Conservation (phyloP, 2,113 vertebrate species). For the Oenanthe oenanthe region DNA sequence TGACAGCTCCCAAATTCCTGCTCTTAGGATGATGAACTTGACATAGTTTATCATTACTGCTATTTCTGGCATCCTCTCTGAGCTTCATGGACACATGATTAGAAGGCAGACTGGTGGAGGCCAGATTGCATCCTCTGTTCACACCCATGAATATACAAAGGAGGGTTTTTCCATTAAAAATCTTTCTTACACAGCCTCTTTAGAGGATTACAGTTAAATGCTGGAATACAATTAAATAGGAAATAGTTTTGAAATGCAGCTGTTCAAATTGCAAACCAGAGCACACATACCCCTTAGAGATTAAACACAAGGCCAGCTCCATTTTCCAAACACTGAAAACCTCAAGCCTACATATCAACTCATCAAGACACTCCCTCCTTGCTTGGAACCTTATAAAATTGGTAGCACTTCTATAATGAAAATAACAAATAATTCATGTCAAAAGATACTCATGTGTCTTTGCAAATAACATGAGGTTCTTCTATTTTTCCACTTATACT, state of each 20-base stretch:
- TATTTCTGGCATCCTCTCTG: neutral
- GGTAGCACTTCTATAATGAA: neutral
- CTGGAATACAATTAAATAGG: neutral
- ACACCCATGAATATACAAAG: neutral
- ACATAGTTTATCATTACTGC: neutral
- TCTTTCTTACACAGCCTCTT: neutral
- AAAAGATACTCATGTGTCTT: neutral
- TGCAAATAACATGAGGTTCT: neutral
- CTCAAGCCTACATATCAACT: neutral
- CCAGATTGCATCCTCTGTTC: neutral
- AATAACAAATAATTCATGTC: neutral
- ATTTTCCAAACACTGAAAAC: neutral
- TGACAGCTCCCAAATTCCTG: neutral
- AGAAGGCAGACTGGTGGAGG: neutral
- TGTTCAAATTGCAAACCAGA: neutral
- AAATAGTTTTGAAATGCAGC: neutral
- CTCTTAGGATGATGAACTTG: neutral
- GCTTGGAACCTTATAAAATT: too few relatives aligned
- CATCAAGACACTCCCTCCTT: neutral
- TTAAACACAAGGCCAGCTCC: neutral
- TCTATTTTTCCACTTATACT: neutral
- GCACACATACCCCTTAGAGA: neutral
- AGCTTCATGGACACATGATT: neutral
- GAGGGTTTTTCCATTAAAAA: accelerated
- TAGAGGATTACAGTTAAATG: neutral